Conservation (phyloP, 2,797 vertebrate species). For the Heterohyrax brucei region DNA sequence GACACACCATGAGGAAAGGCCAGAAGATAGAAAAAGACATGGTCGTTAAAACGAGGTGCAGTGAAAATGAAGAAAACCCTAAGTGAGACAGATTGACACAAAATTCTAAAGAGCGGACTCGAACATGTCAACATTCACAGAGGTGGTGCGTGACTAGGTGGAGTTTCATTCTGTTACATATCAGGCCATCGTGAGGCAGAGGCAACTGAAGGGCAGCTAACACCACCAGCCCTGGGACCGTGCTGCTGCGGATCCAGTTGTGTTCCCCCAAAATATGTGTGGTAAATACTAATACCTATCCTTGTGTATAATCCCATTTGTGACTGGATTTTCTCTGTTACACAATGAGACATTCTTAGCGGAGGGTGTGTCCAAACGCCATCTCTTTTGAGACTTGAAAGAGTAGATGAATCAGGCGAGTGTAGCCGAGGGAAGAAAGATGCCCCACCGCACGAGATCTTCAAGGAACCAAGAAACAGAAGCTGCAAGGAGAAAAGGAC, state of each 20-base stretch:
- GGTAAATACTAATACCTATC: too few relatives aligned
- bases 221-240: not conserved
- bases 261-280: not conserved
- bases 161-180: not conserved
- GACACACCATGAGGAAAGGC: not conserved
- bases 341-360: not conserved
- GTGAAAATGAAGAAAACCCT: not conserved
- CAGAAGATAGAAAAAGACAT: not conserved
- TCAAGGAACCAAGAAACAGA: not conserved
- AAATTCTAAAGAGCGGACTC: not conserved
- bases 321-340: not conserved
- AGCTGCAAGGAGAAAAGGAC: not conserved
- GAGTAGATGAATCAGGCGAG: not conserved
- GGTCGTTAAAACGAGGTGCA: too few relatives aligned
- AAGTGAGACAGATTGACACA: not conserved
- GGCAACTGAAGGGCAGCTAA: not conserved
- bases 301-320: not conserved
- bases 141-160: not conserved
- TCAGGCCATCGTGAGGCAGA: not conserved
- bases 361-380: not conserved
- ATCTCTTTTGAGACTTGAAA: not conserved
- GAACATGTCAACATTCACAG: not conserved
- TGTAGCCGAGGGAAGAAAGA: not conserved
- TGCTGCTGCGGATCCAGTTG: not conserved
- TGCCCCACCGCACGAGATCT: not conserved